A percentile compares a stretch with the other conserved stretches of the same genome.
Conservation (phyloP, 2,113 vertebrate species). For the Percopsis transmontana region DNA sequence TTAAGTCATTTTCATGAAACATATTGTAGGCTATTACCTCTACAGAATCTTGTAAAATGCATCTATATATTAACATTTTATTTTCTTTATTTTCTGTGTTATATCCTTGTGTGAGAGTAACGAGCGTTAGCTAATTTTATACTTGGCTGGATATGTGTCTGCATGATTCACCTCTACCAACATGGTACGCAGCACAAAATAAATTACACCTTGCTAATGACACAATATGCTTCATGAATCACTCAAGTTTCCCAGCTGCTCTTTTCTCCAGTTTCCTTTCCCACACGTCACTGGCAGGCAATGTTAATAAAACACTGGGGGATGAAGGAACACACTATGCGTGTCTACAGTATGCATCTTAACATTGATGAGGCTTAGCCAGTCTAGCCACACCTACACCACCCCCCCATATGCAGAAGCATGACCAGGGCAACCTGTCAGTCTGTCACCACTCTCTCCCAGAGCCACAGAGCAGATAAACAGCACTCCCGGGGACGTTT, state of each 20-base stretch:
- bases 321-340: slow-evolving; percentile 22
- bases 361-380: not conserved
- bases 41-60: too few relatives aligned
- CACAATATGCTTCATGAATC: slow-evolving; percentile 39
- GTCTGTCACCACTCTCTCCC: slow-evolving; percentile 18
- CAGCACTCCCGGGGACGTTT: not conserved
- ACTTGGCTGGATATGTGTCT: slow-evolving; percentile 43
- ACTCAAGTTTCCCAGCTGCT: slow-evolving; percentile 25
- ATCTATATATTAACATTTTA: too few relatives aligned
- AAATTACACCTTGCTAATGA: slow-evolving; percentile 40
- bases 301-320: slow-evolving; percentile 14
- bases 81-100: too few relatives aligned
- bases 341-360: not conserved
- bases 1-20: too few relatives aligned
- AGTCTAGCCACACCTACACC: not conserved
- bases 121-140: slow-evolving; percentile 47
- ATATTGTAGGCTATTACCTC: too few relatives aligned
- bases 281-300: slow-evolving; percentile 22
- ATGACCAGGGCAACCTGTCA: slow-evolving; percentile 28
- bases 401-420: not conserved
- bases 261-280: slow-evolving; percentile 19
- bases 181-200: slow-evolving; percentile 11
- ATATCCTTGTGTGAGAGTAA: slow-evolving; percentile 25
- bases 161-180: slow-evolving; percentile 37
- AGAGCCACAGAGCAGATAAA: slow-evolving; percentile 20